Conservation (phyloP, 2,113 vertebrate species). For the Gnathonemus longibarbis region DNA sequence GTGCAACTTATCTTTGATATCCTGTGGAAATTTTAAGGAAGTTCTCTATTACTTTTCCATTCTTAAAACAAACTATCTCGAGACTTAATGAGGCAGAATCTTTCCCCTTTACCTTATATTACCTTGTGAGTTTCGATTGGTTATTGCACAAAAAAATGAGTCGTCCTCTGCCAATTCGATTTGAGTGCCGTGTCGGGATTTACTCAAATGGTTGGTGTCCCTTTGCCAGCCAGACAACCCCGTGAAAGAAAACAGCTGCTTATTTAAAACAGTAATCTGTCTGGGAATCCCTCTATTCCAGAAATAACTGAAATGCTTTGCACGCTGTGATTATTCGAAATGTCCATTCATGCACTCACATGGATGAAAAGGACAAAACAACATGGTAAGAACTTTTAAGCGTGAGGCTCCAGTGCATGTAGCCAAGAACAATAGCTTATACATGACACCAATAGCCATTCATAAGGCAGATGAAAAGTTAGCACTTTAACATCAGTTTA, state of each 20-base stretch:
- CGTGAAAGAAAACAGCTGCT: conserved; percentile 45
- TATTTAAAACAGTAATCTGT: conserved; percentile 40
- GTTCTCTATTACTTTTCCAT: conserved; percentile 4
- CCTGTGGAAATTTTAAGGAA: background rate
- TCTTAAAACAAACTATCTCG: background rate
- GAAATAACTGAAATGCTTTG: conserved; percentile 19
- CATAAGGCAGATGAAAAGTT: conserved; percentile 1
- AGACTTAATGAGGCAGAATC: background rate
- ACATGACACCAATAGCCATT: conserved; percentile 6
- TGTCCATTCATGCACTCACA: conserved; percentile 13
- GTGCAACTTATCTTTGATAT: background rate
- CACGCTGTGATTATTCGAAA: conserved; percentile 22
- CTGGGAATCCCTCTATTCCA: conserved; percentile 46
- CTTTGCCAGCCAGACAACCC: conserved; percentile 44
- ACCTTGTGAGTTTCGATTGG: background rate
- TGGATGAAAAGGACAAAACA: conserved; percentile 17
- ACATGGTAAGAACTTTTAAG: conserved; percentile 8
- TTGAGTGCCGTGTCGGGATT: conserved; percentile 31
- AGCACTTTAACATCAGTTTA: background rate
- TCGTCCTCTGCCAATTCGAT: conserved; percentile 21
- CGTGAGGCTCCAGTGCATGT: background rate
- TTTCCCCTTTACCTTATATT: background rate
- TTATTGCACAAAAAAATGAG: conserved; percentile 15
- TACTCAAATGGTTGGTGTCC: conserved; percentile 34
- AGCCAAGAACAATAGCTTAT: conserved; percentile 6